Evolutionary conservation across 2,888 invertebrate genomes (phyloP).

Genomic region (Leucophora obtusa): DNA sequence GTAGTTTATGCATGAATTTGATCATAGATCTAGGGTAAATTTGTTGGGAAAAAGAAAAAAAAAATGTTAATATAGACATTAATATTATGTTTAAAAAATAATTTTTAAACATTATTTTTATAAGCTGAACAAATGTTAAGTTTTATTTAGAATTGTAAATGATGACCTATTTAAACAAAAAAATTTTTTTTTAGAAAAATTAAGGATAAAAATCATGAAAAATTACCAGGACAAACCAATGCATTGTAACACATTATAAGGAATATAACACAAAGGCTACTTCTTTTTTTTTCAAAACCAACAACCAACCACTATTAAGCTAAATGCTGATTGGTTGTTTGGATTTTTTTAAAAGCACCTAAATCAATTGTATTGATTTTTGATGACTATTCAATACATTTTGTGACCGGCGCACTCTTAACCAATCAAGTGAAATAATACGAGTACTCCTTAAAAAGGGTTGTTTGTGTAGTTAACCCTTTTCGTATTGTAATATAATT

Average conservation of each 20-base stretch:
- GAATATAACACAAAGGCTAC: not conserved
- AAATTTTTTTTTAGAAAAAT: conserved; percentile 6
- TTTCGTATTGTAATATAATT: not conserved
- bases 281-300: not conserved
- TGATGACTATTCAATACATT: conserved; percentile 74
- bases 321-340: conserved; percentile 71
- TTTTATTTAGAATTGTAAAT: conserved; percentile 38
- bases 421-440: conserved; percentile 48
- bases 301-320: conserved; percentile 74
- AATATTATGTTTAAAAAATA: conserved; percentile 67
- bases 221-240: conserved; percentile 17
- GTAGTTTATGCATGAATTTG: conserved; percentile 66
- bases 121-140: conserved; percentile 48
- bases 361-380: conserved; percentile 76
- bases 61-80: conserved; percentile 69
- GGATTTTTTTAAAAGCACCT: conserved; percentile 67
- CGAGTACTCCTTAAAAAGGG: conserved; percentile 32
- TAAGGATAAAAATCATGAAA: conserved; percentile 47
- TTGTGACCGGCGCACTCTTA: conserved; percentile 49
- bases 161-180: conserved; percentile 47
- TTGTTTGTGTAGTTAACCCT: conserved; percentile 43
- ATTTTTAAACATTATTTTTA: conserved; percentile 60
- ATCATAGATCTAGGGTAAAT: conserved; percentile 53
- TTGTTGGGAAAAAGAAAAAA: conserved; percentile 16
- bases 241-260: conserved; percentile 14